Evolutionary conservation across 2,797 vertebrate species (phyloP).

Genomic region (Pseudomugil gertrudae): DNA sequence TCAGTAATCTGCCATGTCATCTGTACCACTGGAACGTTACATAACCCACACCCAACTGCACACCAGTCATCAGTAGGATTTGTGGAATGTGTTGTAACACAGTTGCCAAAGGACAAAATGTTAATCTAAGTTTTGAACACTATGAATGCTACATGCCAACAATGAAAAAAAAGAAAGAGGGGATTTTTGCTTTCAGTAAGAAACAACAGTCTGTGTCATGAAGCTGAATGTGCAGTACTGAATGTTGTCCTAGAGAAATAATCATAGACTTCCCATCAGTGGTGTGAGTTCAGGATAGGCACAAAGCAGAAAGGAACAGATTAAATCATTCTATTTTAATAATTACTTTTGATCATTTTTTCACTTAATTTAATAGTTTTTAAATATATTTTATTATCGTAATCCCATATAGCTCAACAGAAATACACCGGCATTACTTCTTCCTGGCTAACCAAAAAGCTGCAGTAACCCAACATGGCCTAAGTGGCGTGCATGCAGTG

Average conservation of each 20-base stretch:
- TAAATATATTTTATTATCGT: no score
- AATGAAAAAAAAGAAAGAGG: neutral
- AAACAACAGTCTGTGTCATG: neutral
- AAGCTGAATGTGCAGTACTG: neutral
- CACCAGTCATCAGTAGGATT: constrained; percentile 45
- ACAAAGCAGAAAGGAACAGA: no score
- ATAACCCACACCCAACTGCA: constrained; percentile 61
- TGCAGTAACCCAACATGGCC: no score
- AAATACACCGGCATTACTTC: no score
- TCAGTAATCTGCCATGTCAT: constrained; percentile 74
- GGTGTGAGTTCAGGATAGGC: no score
- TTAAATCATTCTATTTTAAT: no score
- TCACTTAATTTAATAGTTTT: no score
- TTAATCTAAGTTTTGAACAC: constrained; percentile 49
- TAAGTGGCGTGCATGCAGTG: no score
- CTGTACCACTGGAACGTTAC: constrained; percentile 70
- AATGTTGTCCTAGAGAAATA: neutral
- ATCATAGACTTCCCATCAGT: neutral
- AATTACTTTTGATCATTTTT: no score
- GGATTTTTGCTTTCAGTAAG: neutral
- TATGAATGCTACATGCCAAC: constrained; percentile 11
- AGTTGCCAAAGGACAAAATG: constrained; percentile 40
- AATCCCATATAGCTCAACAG: no score
- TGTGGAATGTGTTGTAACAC: constrained; percentile 6
- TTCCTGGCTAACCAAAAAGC: no score